Evolutionary conservation across 2,113 vertebrate genomes (phyloP).

Genomic region (Oncorhynchus keta): DNA sequence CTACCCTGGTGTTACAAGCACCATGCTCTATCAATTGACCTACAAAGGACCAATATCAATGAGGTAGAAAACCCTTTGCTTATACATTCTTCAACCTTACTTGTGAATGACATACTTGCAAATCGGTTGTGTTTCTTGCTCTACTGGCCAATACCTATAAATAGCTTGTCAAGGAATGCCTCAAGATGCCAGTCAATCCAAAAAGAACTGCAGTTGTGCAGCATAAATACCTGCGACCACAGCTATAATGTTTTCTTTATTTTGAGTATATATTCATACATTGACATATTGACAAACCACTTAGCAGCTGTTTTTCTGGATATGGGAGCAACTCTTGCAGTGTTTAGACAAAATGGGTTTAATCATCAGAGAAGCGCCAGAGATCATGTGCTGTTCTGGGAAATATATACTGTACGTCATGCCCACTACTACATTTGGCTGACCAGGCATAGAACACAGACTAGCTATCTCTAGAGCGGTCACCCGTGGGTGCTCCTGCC

Average conservation of each 20-base stretch:
- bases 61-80: no score
- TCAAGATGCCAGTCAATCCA: not conserved
- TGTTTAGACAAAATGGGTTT: conserved; percentile 6
- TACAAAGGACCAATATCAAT: no score
- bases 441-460: not conserved
- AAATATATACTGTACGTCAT: no score
- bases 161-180: not conserved
- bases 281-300: not conserved
- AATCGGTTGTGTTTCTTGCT: not conserved
- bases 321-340: not conserved
- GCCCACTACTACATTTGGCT: not conserved
- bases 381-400: not conserved
- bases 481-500: not conserved
- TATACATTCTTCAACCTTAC: no score
- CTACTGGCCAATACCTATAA: not conserved
- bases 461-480: conserved; percentile 3
- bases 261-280: not conserved
- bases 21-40: no score
- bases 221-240: not conserved
- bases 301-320: not conserved
- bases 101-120: no score
- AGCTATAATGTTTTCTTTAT: not conserved
- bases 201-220: not conserved
- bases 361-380: conserved; percentile 32
- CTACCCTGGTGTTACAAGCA: no score